phyloP scores from a whole-genome alignment of 2,113 vertebrate genomes.

The Galbula dea region DNA sequence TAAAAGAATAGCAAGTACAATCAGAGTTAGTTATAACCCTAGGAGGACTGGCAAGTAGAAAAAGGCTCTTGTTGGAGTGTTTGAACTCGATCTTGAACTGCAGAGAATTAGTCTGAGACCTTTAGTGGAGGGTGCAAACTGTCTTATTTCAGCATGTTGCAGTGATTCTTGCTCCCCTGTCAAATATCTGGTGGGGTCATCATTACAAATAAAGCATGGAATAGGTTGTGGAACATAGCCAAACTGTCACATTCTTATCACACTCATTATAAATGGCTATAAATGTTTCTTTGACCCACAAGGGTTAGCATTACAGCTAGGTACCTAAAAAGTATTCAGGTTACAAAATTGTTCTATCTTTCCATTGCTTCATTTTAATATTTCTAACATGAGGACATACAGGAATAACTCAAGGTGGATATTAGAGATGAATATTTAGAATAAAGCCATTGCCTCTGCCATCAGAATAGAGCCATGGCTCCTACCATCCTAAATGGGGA shows the following conservation, averaged over 20 bases:
- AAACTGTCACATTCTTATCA: not conserved
- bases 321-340: not conserved
- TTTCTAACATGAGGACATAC: not conserved
- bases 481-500: not conserved
- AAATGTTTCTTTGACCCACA: not conserved
- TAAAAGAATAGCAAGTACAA: not conserved
- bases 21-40: not conserved
- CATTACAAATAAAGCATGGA: not conserved
- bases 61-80: not conserved
- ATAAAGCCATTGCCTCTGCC: not conserved
- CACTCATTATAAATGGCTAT: not conserved
- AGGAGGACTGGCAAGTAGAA: not conserved
- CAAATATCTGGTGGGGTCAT: not conserved
- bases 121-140: not conserved
- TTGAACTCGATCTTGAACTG: not conserved
- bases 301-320: not conserved
- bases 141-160: not conserved
- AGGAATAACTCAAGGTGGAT: not conserved
- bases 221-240: not conserved
- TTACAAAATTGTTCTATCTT: not conserved
- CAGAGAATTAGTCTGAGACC: not conserved
- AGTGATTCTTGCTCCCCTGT: not conserved
- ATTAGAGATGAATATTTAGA: not conserved
- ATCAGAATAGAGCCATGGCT: not conserved
- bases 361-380: not conserved